These are phyloP conservation scores for Salvelinus fontinalis DNA, from an alignment of 2,113 vertebrate genomes.

Conservation along the genomic window DNA sequence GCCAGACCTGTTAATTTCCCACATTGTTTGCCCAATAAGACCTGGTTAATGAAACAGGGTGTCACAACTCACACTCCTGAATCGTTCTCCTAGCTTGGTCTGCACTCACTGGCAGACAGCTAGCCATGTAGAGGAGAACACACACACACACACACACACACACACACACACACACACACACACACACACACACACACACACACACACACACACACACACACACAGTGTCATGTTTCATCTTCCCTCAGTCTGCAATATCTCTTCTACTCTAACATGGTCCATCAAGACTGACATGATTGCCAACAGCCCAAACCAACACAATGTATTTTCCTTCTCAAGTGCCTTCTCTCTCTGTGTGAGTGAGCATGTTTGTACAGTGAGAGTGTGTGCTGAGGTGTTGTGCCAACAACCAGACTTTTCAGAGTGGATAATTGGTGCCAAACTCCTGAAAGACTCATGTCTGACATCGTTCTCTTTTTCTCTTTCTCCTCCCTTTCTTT, in stretches of 20 bases:
- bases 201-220: not conserved
- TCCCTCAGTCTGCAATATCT: not conserved
- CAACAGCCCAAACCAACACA: not conserved
- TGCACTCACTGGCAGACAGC: not conserved
- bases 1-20: not conserved
- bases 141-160: not conserved
- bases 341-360: not conserved
- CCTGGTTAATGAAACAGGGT: not conserved
- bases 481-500: conserved; percentile 37
- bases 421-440: conserved; percentile 53
- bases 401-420: conserved; percentile 23
- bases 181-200: not conserved
- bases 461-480: conserved; percentile 47
- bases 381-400: conserved; percentile 10
- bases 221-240: not conserved
- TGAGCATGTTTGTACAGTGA: no score
- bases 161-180: conserved; percentile 2
- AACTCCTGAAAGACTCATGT: conserved; percentile 61
- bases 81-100: not conserved
- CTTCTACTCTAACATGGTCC: not conserved
- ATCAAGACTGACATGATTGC: conserved; percentile 1
- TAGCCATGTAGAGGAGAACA: not conserved
- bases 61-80: not conserved
- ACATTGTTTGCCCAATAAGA: conserved; percentile 19
- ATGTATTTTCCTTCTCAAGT: not conserved